Evolutionary conservation across 2,797 vertebrate species (phyloP), one percentile per base, ranked within the genome.

Genomic region (Siniperca scherzeri): DNA sequence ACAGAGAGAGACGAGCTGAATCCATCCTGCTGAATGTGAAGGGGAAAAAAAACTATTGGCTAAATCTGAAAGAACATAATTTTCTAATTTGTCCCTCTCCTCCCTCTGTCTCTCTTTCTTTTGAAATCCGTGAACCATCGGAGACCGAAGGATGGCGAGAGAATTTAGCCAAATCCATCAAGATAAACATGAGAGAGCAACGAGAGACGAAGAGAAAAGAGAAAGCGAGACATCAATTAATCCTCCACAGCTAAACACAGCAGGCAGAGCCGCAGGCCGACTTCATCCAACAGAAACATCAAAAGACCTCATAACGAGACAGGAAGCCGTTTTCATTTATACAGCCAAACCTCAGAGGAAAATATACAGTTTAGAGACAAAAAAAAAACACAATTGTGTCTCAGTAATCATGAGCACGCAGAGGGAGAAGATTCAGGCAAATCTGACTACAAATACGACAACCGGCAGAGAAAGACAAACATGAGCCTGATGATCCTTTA

Each of bases 161-260:
- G 52, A 55, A 70, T 16, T 38, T 30, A 27, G 21, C 68, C 38
- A n/a, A 80, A 73, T 79, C 74, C 50, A 64, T 75, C 53, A 13
- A 66, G 67, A 80, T 59, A 56, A 80, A 73, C 40, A n/a, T 16
- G 50, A 68, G 42, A 57, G 44, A 68, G 60, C 52, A 70, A 50
- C 16, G 7, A 71, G 36, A 71, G 73, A 16, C 19, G 40, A 57
- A 48, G 30, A 62, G 46, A 25, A 44, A 33, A 27, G 50, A 72
- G 40, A 52, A 62, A 42, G 50, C 3, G 13, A 64, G 70, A 48
- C 74, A 38, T 73, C 69, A 33, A 48, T 77, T 60, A 79, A 76
- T 3, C 27, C 14, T 68, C 36, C 21, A 5, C n/a, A 10, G 36
- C 21, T 69, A 30, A 77, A 84, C 48, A 50, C 68, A 42, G 77